These are phyloP conservation scores for Microtus richardsoni DNA, from an alignment of 2,113 vertebrate genomes.

Conservation along the genomic window DNA sequence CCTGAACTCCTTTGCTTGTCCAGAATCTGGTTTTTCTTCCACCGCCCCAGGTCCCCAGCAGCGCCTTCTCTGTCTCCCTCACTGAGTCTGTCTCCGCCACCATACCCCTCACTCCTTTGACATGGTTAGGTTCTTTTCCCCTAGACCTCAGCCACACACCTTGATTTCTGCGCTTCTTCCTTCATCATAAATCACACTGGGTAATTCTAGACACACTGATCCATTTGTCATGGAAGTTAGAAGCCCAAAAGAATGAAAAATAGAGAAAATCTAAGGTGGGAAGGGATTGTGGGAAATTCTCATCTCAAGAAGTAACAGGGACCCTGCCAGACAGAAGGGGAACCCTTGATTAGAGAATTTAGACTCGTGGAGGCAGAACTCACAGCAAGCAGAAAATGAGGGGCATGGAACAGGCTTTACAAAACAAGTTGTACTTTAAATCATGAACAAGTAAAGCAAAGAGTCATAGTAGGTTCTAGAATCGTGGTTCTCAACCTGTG, in stretches of 20 bases:
- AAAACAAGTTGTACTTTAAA: neutral
- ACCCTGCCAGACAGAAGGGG: neutral
- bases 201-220: neutral
- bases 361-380: neutral
- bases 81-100: neutral
- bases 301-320: neutral
- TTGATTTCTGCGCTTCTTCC: neutral
- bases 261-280: neutral
- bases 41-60: neutral
- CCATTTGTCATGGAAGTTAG: neutral
- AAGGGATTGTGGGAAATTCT: neutral
- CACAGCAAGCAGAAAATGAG: neutral
- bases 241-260: neutral
- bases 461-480: neutral
- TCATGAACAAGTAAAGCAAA: constrained; percentile 57
- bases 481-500: neutral
- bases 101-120: neutral
- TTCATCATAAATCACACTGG: neutral
- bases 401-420: neutral
- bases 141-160: neutral
- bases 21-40: neutral
- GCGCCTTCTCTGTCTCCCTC: neutral
- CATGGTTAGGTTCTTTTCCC: neutral
- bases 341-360: neutral
- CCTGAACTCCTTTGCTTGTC: neutral